Evolutionary conservation across 1,140 invertebrate species (phyloP), one percentile per base, ranked within the genome.

Genomic region (Drosophila virilis): DNA sequence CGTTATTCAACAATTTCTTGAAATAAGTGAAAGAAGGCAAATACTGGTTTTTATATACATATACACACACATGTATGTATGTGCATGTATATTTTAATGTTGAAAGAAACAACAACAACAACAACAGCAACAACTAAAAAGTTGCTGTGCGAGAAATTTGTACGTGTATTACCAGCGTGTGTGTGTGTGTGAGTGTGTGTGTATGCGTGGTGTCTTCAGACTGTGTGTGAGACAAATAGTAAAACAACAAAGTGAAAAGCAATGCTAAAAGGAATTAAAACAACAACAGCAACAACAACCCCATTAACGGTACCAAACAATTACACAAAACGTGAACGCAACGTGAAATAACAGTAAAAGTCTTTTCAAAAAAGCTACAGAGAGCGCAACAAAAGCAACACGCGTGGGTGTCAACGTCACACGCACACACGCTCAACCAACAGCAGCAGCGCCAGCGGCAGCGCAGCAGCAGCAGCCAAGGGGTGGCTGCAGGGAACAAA

Each of bases 11-110:
- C 83, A 86, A 77, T 88, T 86, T 88, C 79, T 82, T 88, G 77
- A 79, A 83, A 88, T 86, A 88, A 86, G 83, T 89, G 84, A 88
- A 88, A 88, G 84, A 81, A 86, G 78, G 77, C 72, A 86, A 89
- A 89, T 88, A 88, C 84, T 86, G 83, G 83, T 86, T 89, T 88
- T 80, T 58, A 64, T 51, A 65, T 71, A 66, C 9, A 69, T 50
- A 54, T 64, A 64, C 35, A 52, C 51, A 60, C 15, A 43, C 35
- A 73, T 22, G 22, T 22, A 22, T 22, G 78, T 51, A 37, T 54
- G 13, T 54, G 10, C 6, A 40, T 55, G 15, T 17, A 28, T 55
- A 42, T 38, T 55, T 37, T 51, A 78, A 74, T 74, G 78, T 79
- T 71, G 71, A 72, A 83, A 74, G 59, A 78, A 66, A 77, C 59